These are phyloP conservation scores for Aporophyla nigra DNA, from an alignment of 2,888 invertebrate genomes.

Conservation along the genomic window DNA sequence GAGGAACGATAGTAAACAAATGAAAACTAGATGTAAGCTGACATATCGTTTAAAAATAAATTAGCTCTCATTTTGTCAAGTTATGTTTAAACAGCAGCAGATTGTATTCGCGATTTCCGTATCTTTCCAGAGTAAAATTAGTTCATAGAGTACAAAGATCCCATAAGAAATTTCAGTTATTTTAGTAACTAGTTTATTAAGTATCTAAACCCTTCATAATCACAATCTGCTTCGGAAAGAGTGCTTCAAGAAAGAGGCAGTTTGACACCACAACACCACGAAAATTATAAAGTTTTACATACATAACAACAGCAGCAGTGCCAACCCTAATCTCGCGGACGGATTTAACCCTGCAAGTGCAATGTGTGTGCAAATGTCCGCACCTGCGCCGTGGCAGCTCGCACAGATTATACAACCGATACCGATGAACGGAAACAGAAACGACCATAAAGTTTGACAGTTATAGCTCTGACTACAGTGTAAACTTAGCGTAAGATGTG, in stretches of 20 bases:
- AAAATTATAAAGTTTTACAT: not conserved
- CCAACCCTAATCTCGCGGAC: conserved; percentile 29
- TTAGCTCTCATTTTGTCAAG: too few relatives aligned
- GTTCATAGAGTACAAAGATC: too few relatives aligned
- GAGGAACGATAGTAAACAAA: not conserved
- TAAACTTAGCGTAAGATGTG: conserved; percentile 33
- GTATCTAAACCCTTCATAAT: too few relatives aligned
- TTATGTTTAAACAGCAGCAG: too few relatives aligned
- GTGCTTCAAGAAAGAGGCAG: not conserved
- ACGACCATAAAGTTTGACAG: conserved; percentile 54
- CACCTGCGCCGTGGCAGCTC: conserved; percentile 43
- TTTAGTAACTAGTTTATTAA: too few relatives aligned
- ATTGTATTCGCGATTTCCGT: too few relatives aligned
- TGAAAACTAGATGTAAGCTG: too few relatives aligned
- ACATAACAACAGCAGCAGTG: not conserved
- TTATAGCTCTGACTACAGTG: conserved; percentile 23
- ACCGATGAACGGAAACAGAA: conserved; percentile 50
- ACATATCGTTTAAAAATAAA: too few relatives aligned
- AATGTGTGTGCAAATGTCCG: conserved; percentile 51
- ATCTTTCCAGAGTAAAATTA: too few relatives aligned
- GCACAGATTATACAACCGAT: conserved; percentile 53
- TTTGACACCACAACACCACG: too few relatives aligned
- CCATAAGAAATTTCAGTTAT: too few relatives aligned
- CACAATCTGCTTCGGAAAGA: not conserved
- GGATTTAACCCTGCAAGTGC: conserved; percentile 54